Conservation (phyloP, 1,140 invertebrate genomes). For the Magallana angulata region DNA sequence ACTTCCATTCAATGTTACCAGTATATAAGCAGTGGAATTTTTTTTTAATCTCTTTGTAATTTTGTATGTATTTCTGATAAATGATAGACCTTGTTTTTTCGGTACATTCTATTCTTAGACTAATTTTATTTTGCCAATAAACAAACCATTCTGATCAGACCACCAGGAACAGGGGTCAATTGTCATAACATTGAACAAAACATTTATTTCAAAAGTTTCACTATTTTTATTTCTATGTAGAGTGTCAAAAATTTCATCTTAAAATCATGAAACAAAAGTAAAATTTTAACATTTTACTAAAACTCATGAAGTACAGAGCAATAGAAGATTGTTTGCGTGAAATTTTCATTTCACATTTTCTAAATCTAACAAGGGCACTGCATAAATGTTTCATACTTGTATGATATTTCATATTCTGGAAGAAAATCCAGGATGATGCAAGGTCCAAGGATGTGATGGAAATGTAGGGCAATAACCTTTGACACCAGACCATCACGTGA, state of each 20-base stretch:
- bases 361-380: too few relatives aligned
- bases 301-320: neutral
- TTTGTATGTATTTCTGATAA: too few relatives aligned
- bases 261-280: neutral
- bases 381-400: neutral
- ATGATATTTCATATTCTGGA: neutral
- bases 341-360: too few relatives aligned
- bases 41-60: too few relatives aligned
- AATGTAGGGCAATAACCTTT: neutral
- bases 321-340: too few relatives aligned
- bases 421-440: neutral
- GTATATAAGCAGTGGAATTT: too few relatives aligned
- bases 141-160: too few relatives aligned
- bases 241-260: neutral
- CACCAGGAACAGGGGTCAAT: too few relatives aligned
- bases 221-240: neutral
- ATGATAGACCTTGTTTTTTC: too few relatives aligned
- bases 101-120: too few relatives aligned
- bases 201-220: neutral
- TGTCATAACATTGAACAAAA: neutral
- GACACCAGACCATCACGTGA: neutral
- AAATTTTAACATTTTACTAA: neutral
- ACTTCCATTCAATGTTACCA: too few relatives aligned
- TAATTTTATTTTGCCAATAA: too few relatives aligned
- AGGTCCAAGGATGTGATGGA: neutral